Evolutionary conservation across 64 coral and sea anemone genomes (phyloP).

Genomic region (Orbicella faveolata): DNA sequence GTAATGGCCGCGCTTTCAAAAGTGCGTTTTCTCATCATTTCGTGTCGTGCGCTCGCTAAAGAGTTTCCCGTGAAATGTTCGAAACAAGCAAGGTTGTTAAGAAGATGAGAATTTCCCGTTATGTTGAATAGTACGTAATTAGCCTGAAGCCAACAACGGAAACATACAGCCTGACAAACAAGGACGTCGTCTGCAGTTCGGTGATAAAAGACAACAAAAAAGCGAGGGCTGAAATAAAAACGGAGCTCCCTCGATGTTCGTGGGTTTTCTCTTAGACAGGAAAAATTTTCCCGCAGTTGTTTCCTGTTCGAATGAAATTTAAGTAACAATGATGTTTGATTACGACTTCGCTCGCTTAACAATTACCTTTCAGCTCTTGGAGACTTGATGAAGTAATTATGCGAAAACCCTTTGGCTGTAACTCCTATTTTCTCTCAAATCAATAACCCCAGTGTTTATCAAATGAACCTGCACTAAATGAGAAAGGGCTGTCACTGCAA

Average conservation of each 20-base stretch:
- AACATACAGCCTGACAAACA: neutral
- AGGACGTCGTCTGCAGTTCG: neutral
- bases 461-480: slow-evolving; percentile 47
- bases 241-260: too few relatives aligned
- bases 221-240: neutral
- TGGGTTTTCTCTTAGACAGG: neutral
- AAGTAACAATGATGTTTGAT: slow-evolving; percentile 6
- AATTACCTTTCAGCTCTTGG: neutral
- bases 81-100: neutral
- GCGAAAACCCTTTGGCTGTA: slow-evolving; percentile 21
- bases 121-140: neutral
- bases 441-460: slow-evolving; percentile 43
- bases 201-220: neutral
- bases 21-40: slow-evolving; percentile 43
- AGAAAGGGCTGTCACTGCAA: slow-evolving; percentile 14
- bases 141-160: neutral
- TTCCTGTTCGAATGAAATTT: neutral
- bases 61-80: neutral
- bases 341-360: neutral
- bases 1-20: slow-evolving; percentile 1
- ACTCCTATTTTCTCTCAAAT: slow-evolving; percentile 47
- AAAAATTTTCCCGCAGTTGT: neutral
- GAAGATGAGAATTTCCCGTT: neutral
- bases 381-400: slow-evolving; percentile 51
- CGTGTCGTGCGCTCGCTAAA: neutral